These are phyloP conservation scores for Hapalemur alaotrensis DNA, from an alignment of 2,797 vertebrate genomes.

Conservation along the genomic window DNA sequence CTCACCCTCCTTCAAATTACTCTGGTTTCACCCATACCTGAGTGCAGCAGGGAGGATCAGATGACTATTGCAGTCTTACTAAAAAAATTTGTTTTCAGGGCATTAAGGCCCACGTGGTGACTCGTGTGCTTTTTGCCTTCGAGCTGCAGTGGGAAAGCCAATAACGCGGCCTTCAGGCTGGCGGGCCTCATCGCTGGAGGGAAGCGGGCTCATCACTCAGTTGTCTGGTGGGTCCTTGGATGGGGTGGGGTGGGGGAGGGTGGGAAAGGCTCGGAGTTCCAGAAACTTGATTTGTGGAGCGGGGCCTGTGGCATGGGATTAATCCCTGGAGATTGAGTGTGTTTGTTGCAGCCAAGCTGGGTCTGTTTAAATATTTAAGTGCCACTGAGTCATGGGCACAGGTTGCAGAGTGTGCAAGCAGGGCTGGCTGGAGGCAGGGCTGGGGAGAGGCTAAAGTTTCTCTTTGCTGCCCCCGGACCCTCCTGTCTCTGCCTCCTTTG, in stretches of 20 bases:
- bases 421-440: background rate
- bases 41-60: background rate
- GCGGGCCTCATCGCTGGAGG: slow-evolving; percentile 28
- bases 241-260: background rate
- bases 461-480: background rate
- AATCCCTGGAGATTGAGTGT: slow-evolving; percentile 3
- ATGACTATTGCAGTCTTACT: slow-evolving; percentile 17
- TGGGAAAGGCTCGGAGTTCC: background rate
- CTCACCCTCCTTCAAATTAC: background rate
- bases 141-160: slow-evolving; percentile 45
- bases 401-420: background rate
- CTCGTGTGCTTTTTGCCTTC: slow-evolving; percentile 37
- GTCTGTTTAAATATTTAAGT: slow-evolving; percentile 54
- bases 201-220: slow-evolving; percentile 38
- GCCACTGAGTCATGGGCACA: background rate
- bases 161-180: slow-evolving; percentile 52
- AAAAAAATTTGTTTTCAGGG: background rate
- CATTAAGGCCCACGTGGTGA: slow-evolving; percentile 12
- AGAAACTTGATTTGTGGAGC: slow-evolving; percentile 64
- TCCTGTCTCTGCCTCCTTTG: background rate
- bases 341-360: background rate
- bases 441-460: background rate
- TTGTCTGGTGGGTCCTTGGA: slow-evolving; percentile 21
- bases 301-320: background rate
- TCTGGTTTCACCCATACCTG: background rate